phyloP scores from a whole-genome alignment of 2,113 vertebrate genomes.

The Macrotus californicus region DNA sequence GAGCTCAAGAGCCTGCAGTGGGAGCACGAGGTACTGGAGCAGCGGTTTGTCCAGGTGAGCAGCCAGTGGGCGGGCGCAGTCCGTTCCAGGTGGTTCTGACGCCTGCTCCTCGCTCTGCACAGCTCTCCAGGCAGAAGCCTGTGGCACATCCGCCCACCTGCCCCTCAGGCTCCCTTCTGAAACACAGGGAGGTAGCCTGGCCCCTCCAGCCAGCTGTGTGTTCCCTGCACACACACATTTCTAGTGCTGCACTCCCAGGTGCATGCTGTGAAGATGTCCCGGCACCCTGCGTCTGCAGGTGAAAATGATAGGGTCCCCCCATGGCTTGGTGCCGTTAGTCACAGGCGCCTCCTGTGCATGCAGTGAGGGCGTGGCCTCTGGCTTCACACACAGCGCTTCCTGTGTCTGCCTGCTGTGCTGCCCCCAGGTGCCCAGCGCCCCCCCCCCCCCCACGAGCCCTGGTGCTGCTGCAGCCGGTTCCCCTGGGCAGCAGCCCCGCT shows the following conservation, averaged over 20 bases:
- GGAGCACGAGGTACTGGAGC: conserved; percentile 86
- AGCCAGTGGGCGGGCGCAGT: no score
- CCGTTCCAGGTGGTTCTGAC: neutral
- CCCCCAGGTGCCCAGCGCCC: neutral
- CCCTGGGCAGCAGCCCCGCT: neutral
- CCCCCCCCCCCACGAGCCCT: neutral
- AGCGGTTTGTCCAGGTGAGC: conserved; percentile 87
- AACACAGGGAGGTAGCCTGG: neutral
- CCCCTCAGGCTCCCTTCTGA: neutral
- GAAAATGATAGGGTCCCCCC: neutral
- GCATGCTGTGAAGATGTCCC: rapidly evolving
- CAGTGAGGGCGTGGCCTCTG: neutral
- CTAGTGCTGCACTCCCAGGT: no score
- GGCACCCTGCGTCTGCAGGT: neutral
- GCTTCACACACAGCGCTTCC: no score
- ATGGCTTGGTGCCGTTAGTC: neutral
- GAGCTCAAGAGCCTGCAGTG: conserved; percentile 84
- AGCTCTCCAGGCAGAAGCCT: neutral
- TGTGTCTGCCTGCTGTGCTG: neutral
- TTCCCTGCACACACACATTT: neutral
- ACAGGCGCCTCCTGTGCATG: neutral
- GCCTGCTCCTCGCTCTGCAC: rapidly evolving
- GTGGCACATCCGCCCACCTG: neutral
- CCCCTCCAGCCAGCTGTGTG: neutral
- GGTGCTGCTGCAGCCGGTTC: neutral